A percentile compares a stretch with the other conserved stretches of the same genome.
Evolutionary conservation across 2,797 vertebrate genomes (phyloP).

Genomic region (Margarornis squamiger): DNA sequence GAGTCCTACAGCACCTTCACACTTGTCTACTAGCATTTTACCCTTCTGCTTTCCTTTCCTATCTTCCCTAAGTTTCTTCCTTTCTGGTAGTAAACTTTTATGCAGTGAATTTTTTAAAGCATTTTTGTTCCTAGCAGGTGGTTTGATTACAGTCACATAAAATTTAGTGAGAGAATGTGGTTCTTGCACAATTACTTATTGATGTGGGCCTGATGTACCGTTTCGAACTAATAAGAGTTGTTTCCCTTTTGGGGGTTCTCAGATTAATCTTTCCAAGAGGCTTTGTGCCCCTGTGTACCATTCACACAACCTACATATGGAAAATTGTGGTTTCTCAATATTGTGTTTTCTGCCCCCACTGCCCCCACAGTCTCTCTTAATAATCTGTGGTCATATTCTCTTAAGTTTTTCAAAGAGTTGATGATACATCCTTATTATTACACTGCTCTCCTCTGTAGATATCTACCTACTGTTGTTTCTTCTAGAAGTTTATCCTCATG

Average conservation of each 20-base stretch:
- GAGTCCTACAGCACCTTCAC: background rate
- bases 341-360: background rate
- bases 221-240: background rate
- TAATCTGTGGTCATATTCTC: background rate
- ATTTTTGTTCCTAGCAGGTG: background rate
- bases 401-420: background rate
- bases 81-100: background rate
- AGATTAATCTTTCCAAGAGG: constrained; percentile 14
- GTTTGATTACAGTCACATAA: background rate
- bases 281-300: background rate
- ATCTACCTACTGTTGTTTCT: background rate
- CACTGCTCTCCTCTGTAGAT: background rate
- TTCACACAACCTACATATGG: constrained; percentile 6
- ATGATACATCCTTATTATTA: background rate
- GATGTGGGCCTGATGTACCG: background rate
- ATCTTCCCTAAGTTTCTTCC: background rate
- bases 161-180: background rate
- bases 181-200: constrained; percentile 30
- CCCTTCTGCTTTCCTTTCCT: background rate
- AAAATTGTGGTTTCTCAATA: background rate
- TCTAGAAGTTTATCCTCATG: background rate
- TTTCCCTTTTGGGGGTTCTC: background rate
- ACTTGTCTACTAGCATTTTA: background rate
- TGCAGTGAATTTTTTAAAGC: background rate
- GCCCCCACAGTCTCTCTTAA: background rate